Evolutionary conservation across 2,113 vertebrate species (phyloP), one percentile per base, ranked within the genome.

Genomic region (Limnothrissa miodon): DNA sequence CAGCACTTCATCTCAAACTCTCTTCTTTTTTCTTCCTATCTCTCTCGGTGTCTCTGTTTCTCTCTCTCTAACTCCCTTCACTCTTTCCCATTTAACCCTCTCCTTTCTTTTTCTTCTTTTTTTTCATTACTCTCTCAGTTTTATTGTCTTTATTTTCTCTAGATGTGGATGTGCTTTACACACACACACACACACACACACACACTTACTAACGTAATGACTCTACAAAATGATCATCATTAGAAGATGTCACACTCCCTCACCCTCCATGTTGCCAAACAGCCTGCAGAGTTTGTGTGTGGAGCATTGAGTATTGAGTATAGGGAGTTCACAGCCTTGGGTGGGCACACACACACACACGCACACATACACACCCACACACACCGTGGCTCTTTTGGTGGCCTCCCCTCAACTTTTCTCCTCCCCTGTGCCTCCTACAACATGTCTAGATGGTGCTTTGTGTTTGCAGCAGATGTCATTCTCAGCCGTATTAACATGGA

Each of bases 331-430:
- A 74, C 29, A 74, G 66, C 2, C 25, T 0, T 74, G 15, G 29
- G 17, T 29, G 36, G 36, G 29, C 11, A 70, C 29, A 36, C 29
- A 29, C 0, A 11, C n/a, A 29, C 59, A 62, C 53, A 59, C 59
- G 8, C 59, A 62, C 59, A 62, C 59, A 25, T 6, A 62, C 59
- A 62, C 62, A 66, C 79, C 29, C 59, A 70, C 62, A 70, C 66
- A 70, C n/a, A 39, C 17, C 66, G 36, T 62, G 59, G 10, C n/a
- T 62, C n/a, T 62, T 29, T 10, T 2, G 29, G 59, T 62, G 59
- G n/a, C 59, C 23, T 29, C 1, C 8, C 9, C 1, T 25, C 11
- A 29, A 8, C 59, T n/a, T 29, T 7, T 0, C 6, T 29, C 7
- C n/a, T 29, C 7, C 25, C n/a, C 25, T 62, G 23, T 9, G 66